Percentiles rank a stretch among this genome's conserved stretches.
These are phyloP conservation scores for Tupiocoris notatus DNA, from an alignment of 2,888 invertebrate species.

Conservation along the genomic window DNA sequence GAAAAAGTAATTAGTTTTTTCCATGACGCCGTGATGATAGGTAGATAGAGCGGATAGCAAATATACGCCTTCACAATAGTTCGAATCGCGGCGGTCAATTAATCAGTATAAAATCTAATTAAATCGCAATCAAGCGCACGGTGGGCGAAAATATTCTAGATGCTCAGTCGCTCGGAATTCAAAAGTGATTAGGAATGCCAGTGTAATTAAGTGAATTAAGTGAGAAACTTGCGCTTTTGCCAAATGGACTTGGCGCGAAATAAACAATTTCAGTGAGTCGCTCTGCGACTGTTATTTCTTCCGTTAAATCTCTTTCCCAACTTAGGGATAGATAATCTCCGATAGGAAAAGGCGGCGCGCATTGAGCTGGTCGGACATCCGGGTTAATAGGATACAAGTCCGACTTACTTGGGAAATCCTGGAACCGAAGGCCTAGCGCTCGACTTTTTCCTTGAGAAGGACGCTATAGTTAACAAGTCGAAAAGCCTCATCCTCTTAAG, in stretches of 20 bases:
- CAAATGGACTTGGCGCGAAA: not conserved
- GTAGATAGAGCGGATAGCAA: too few species aligned
- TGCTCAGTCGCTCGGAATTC: not conserved
- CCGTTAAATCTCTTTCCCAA: not conserved
- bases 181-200: not conserved
- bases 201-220: not conserved
- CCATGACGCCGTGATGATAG: too few species aligned
- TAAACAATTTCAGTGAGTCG: not conserved
- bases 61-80: too few species aligned
- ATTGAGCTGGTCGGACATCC: not conserved
- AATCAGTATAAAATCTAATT: not conserved
- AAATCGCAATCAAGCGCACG: not conserved
- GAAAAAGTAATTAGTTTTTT: too few species aligned
- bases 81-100: not conserved
- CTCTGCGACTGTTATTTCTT: not conserved
- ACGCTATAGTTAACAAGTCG: not conserved
- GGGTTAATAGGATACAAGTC: not conserved
- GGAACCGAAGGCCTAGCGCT: not conserved
- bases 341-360: not conserved
- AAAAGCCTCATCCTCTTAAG: not conserved
- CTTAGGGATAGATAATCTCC: not conserved
- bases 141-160: not conserved
- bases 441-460: not conserved
- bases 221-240: not conserved
- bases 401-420: not conserved